phyloP scores from a whole-genome alignment of 2,797 vertebrate genomes.

The Platyrinchus mystaceus region DNA sequence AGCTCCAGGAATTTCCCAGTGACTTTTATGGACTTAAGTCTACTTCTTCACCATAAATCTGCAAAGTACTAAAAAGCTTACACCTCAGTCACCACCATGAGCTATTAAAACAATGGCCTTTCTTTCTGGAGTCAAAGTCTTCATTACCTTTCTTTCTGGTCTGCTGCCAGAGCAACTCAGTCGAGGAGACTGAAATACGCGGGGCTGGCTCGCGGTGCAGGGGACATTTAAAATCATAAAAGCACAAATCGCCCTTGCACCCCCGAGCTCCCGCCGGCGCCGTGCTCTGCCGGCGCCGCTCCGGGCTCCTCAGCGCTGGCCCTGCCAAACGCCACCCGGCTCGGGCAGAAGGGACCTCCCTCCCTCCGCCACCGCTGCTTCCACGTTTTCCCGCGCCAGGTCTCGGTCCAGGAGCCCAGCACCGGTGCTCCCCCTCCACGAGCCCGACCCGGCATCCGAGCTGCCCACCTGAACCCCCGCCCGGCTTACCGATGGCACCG shows the following conservation, averaged over 20 bases:
- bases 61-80: background rate
- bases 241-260: no score
- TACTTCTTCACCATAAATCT: background rate
- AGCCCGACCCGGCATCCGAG: background rate
- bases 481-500: background rate
- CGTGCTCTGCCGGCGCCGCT: fast-evolving
- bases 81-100: background rate
- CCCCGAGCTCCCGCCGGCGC: no score
- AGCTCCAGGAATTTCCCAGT: background rate
- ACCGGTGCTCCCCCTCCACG: background rate
- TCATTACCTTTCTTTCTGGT: background rate
- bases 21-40: fast-evolving
- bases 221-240: fast-evolving
- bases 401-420: background rate
- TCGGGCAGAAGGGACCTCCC: background rate
- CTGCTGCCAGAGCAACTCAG: background rate
- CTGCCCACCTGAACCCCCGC: fast-evolving
- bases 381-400: background rate
- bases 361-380: background rate
- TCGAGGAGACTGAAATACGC: fast-evolving
- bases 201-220: no score
- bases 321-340: background rate
- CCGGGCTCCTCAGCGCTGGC: background rate
- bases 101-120: background rate
- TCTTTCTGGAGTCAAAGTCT: background rate